Conservation (phyloP, 2,113 vertebrate genomes). For the Oophaga pumilio region DNA sequence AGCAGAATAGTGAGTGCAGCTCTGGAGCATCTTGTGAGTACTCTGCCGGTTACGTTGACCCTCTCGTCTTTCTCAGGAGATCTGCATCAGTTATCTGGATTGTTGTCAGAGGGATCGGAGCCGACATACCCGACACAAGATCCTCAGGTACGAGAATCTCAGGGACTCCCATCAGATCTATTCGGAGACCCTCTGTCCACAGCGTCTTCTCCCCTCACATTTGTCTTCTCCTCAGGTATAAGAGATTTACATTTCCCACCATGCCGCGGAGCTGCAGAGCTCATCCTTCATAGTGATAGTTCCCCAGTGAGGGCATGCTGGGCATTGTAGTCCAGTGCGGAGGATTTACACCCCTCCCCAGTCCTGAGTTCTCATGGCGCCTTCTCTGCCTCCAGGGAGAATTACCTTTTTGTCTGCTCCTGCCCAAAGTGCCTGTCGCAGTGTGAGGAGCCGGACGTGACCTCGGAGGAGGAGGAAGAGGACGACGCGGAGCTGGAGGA, state of each 20-base stretch:
- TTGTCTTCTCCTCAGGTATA: too few species aligned
- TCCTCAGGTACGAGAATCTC: slow-evolving; percentile 80
- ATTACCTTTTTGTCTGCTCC: slow-evolving; percentile 94
- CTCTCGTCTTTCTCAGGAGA: slow-evolving; percentile 76
- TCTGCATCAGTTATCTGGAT: slow-evolving; percentile 97
- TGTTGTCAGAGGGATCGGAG: slow-evolving; percentile 94
- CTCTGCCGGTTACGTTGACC: neutral
- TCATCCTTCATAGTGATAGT: neutral
- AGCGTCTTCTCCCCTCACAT: too few species aligned
- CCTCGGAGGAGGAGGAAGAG: slow-evolving; percentile 92
- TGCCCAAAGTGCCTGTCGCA: slow-evolving; percentile 92
- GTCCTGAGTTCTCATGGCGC: neutral
- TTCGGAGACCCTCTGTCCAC: too few species aligned
- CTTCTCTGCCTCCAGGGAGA: slow-evolving; percentile 78
- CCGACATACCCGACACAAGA: slow-evolving; percentile 93
- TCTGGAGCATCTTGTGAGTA: too few species aligned
- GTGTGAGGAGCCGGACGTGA: slow-evolving; percentile 85
- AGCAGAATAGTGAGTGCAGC: slow-evolving; percentile 87
- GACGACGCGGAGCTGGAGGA: slow-evolving; percentile 93
- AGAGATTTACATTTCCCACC: too few species aligned
- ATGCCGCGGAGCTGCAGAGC: too few species aligned
- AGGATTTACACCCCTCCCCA: neutral
- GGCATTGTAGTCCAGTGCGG: neutral
- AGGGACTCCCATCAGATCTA: too few species aligned
- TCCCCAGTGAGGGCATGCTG: neutral